Percentiles rank a stretch among this genome's conserved stretches.
Conservation (phyloP, 2,888 invertebrate genomes). For the Silvanus unidentatus region DNA sequence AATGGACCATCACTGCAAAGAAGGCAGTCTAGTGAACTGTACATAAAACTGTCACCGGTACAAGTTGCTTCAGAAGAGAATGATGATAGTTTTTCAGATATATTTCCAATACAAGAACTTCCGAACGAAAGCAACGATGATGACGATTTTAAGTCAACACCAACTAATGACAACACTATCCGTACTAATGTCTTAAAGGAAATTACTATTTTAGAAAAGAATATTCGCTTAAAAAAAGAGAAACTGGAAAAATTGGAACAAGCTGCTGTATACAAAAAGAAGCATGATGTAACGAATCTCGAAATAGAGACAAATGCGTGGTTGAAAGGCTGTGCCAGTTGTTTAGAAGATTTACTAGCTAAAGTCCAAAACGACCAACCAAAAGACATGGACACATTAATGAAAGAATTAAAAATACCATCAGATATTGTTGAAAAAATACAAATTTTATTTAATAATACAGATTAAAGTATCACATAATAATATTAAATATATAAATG, state of each 20-base stretch:
- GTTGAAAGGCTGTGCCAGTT: slow-evolving; percentile 52
- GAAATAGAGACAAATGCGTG: slow-evolving; percentile 49
- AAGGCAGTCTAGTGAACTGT: slow-evolving; percentile 1
- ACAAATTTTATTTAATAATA: neutral
- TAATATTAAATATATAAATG: no score
- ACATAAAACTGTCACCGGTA: neutral
- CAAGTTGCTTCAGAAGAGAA: neutral
- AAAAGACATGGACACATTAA: slow-evolving; percentile 49
- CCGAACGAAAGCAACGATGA: slow-evolving; percentile 13
- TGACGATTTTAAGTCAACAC: slow-evolving; percentile 21
- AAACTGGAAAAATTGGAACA: slow-evolving; percentile 22
- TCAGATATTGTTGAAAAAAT: neutral
- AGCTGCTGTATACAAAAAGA: slow-evolving; percentile 27
- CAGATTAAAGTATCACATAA: no score
- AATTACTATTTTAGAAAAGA: slow-evolving; percentile 16
- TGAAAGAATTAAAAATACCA: slow-evolving; percentile 49
- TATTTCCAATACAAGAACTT: no score
- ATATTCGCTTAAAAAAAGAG: slow-evolving; percentile 19
- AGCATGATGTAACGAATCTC: slow-evolving; percentile 49
- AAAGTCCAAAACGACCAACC: slow-evolving; percentile 43
- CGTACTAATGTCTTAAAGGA: slow-evolving; percentile 8
- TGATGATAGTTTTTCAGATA: no score
- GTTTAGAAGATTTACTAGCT: slow-evolving; percentile 49
- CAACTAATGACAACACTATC: slow-evolving; percentile 5
- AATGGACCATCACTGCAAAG: no score